Percentiles rank a stretch among this genome's conserved stretches.
Evolutionary conservation across 2,113 vertebrate genomes (phyloP).

Genomic region (Vulpes ferrilata): DNA sequence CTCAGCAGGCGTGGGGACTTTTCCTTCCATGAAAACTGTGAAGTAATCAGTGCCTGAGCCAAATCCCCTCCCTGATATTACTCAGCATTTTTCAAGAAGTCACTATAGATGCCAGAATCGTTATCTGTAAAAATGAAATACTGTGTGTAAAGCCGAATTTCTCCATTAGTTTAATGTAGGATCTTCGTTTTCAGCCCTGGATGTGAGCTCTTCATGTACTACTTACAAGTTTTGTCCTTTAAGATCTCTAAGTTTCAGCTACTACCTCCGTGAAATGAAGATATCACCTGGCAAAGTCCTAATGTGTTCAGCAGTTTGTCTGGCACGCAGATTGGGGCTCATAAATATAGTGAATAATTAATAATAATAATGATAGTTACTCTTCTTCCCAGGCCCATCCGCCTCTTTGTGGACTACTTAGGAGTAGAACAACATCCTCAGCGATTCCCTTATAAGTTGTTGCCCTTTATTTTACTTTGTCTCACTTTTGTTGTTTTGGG

Average conservation of each 20-base stretch:
- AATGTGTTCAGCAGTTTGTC: not conserved
- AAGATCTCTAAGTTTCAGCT: not conserved
- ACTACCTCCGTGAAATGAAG: not conserved
- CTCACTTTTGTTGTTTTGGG: not conserved
- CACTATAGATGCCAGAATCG: not conserved
- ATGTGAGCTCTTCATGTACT: not conserved
- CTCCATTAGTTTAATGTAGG: not conserved
- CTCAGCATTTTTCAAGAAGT: not conserved
- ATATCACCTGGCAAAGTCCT: not conserved
- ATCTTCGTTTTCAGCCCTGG: not conserved
- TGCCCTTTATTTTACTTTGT: not conserved
- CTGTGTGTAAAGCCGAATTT: not conserved
- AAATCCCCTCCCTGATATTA: not conserved
- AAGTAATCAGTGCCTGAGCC: not conserved
- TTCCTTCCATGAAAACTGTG: not conserved
- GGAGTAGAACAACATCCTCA: not conserved
- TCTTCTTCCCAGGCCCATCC: not conserved
- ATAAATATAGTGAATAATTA: not conserved
- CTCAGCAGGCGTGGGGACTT: not conserved
- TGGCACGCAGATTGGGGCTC: not conserved
- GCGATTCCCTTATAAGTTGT: not conserved
- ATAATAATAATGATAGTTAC: not conserved
- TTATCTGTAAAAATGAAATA: slow-evolving; percentile 6
- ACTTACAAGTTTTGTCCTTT: not conserved
- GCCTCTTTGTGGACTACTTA: slow-evolving; percentile 24